phyloP scores from a whole-genome alignment of 2,113 vertebrate species.

The Dissostichus mawsoni region DNA sequence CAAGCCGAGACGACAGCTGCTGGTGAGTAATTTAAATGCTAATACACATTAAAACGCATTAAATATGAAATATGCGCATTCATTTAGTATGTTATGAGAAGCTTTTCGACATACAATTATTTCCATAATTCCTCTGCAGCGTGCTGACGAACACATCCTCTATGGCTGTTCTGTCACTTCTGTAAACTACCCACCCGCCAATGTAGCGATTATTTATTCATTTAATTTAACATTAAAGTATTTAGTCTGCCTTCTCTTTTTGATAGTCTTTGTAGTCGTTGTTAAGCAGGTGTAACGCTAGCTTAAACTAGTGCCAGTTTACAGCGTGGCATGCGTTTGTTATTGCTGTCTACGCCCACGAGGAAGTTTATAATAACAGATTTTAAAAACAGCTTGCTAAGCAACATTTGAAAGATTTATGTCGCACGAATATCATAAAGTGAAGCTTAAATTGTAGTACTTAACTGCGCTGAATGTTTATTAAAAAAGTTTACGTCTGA shows the following conservation, averaged over 20 bases:
- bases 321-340: slow-evolving; percentile 4
- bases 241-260: not conserved
- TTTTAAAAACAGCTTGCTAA: not conserved
- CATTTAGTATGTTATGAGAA: not conserved
- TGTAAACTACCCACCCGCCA: slow-evolving; percentile 16
- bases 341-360: slow-evolving; percentile 9
- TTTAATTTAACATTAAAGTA: not conserved
- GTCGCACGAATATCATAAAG: not conserved
- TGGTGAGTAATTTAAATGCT: slow-evolving; percentile 49
- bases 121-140: not conserved
- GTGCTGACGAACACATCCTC: slow-evolving; percentile 14
- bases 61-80: not conserved
- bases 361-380: slow-evolving; percentile 8
- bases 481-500: not conserved
- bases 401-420: not conserved
- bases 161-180: slow-evolving; percentile 18
- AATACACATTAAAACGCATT: not conserved
- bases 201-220: not conserved
- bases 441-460: not conserved
- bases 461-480: not conserved
- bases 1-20: slow-evolving; percentile 31
- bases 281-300: not conserved
- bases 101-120: not conserved
- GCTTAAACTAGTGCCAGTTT: accelerated
- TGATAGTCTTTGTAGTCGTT: not conserved